Base-by-base conservation (phyloP, 2,797 vertebrate genomes). In the Triplophysa yarkandensis region DNA sequence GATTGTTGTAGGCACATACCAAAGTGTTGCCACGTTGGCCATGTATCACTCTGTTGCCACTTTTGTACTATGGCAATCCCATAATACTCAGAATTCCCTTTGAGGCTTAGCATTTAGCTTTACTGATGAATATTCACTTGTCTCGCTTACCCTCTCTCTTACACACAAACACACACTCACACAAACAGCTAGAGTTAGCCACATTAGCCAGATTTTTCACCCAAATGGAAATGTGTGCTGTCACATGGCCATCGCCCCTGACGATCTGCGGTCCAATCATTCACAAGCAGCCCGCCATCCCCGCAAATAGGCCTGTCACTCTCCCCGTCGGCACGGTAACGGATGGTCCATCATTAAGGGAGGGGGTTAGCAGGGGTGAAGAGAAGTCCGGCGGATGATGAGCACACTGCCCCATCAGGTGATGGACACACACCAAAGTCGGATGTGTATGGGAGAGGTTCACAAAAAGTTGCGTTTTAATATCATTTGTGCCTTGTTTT, bases 241-340 rank as follows among this genome's bases (percentile, higher is more conserved):
- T 93, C 91, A 91, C 87, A 86, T 87, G 85, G 78, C 86, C 82
- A 83, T 89, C 89, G 86, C 86, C 87, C 88, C 90, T 86, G 85
- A 89, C 79, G 85, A 88, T 90, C 85, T 77, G 88, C 88, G 87
- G 88, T 91, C 90, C 86, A 89, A 92, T 93, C 89, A 83, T 85
- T 93, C 92, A 92, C 68, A 74, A 70, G 82, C 76, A 71, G 68
- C 86, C 88, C 83, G 78, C 86, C 88, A 72, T 85, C 86, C 81
- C 80, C 83, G 80, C 88, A 93, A 93, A 93, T 93, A 91, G 92
- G 91, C 86, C 90, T 93, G 92, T 89, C 92, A 92, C 89, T 91
- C 90, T 89, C 83, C 87, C 91, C 90, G 91, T 91, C 91, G 89
- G 88, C 86, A 84, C 81, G 81, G 88, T 91, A 92, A 93, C 89